A percentile compares a stretch with the other conserved stretches of the same genome.
phyloP scores from a whole-genome alignment of 2,888 invertebrate genomes.

The Habrosyne pyritoides region DNA sequence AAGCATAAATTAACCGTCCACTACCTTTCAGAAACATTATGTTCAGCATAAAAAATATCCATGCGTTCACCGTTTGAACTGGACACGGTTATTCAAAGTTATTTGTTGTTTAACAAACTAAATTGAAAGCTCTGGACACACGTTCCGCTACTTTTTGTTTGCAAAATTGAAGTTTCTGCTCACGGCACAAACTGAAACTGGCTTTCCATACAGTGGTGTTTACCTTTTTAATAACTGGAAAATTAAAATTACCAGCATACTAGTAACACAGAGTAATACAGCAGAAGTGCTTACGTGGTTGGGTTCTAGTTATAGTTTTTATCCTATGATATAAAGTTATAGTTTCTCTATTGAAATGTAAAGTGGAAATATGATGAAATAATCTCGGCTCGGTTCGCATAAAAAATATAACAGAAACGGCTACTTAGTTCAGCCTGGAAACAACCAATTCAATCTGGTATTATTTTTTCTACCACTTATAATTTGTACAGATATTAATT shows the following conservation, averaged over 20 bases:
- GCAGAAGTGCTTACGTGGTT: background rate
- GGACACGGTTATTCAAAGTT: slow-evolving; percentile 18
- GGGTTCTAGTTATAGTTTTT: too few species aligned
- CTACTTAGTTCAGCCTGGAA: too few species aligned
- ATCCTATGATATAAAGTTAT: too few species aligned
- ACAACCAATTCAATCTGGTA: too few species aligned
- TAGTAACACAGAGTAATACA: background rate
- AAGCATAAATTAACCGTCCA: too few species aligned
- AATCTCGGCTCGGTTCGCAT: too few species aligned
- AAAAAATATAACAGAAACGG: too few species aligned
- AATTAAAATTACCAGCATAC: background rate
- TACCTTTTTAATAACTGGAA: background rate
- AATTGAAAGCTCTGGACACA: slow-evolving; percentile 22
- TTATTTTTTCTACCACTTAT: too few species aligned
- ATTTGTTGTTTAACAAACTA: slow-evolving; percentile 28
- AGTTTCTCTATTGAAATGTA: too few species aligned
- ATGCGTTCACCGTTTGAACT: background rate
- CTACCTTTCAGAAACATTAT: too few species aligned
- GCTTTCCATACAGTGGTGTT: background rate
- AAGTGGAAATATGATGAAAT: too few species aligned
- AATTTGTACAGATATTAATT: too few species aligned
- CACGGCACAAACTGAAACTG: slow-evolving; percentile 10
- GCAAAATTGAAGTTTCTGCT: slow-evolving; percentile 13
- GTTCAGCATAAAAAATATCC: background rate
- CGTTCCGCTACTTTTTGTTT: slow-evolving; percentile 13